These are phyloP conservation scores for Henricia sp. DNA, from an alignment of 53 echinoderm and acorn worm genomes.

Conservation along the genomic window DNA sequence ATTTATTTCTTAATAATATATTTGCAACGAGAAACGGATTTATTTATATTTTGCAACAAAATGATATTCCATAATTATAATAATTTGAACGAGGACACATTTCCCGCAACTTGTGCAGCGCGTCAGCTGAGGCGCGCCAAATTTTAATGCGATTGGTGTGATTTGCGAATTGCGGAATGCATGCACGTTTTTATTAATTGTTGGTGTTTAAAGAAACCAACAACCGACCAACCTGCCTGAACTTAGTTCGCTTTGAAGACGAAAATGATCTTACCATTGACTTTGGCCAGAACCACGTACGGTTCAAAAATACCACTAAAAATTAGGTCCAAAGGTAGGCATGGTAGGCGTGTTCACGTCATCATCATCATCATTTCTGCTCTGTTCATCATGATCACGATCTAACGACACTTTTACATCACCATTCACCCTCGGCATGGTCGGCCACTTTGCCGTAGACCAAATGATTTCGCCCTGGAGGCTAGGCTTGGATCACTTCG, in stretches of 20 bases:
- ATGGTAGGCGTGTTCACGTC: background rate
- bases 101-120: conserved; percentile 38
- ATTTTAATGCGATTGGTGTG: conserved; percentile 16
- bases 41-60: background rate
- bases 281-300: conserved; percentile 6
- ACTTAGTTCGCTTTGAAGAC: background rate
- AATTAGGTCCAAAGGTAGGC: background rate
- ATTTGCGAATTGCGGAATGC: background rate
- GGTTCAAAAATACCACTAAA: conserved; percentile 12
- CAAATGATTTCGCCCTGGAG: too few species aligned
- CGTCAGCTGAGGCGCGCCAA: conserved; percentile 52
- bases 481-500: too few species aligned
- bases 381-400: background rate
- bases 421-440: background rate
- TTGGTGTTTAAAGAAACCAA: background rate
- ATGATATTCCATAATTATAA: background rate
- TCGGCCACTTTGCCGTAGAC: background rate
- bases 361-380: background rate
- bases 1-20: too few species aligned
- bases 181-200: background rate
- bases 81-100: conserved; percentile 28
- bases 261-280: conserved; percentile 17
- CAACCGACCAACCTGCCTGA: background rate
- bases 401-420: background rate
- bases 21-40: too few species aligned